Evolutionary conservation across 2,113 vertebrate genomes (phyloP).

Genomic region (Copsychus sechellarum): DNA sequence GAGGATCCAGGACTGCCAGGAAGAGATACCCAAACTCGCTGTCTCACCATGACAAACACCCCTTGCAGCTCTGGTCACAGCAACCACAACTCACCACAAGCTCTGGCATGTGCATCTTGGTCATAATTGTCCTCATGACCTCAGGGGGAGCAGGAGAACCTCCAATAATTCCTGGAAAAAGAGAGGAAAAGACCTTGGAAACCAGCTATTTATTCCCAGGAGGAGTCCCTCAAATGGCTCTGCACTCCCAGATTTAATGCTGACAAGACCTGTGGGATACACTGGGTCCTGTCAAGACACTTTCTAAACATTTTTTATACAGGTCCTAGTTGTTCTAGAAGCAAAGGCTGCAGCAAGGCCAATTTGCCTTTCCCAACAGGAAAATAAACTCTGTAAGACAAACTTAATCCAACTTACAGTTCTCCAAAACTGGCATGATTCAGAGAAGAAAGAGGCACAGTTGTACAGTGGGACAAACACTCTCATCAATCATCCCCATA

Average conservation of each 20-base stretch:
- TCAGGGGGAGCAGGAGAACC: slow-evolving; percentile 87
- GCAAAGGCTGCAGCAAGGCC: background rate
- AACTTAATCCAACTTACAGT: background rate
- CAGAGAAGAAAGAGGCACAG: background rate
- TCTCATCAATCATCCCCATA: fast-evolving
- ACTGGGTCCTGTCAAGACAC: background rate
- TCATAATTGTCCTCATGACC: slow-evolving; percentile 73
- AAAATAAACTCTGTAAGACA: background rate
- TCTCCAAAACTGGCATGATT: background rate
- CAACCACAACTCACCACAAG: slow-evolving; percentile 79
- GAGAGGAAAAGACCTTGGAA: background rate
- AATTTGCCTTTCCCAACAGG: background rate
- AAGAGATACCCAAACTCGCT: background rate
- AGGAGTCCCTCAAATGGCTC: background rate
- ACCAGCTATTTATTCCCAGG: background rate
- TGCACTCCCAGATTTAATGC: background rate
- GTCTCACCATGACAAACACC: background rate
- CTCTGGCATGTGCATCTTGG: slow-evolving; percentile 75
- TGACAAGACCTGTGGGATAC: background rate
- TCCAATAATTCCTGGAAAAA: slow-evolving; percentile 79
- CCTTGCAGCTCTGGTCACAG: background rate
- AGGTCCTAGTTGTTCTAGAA: background rate
- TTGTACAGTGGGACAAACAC: background rate
- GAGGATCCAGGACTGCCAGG: background rate
- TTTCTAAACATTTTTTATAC: background rate